phyloP scores from a whole-genome alignment of 1,140 invertebrate genomes.

The Dryas iulia region DNA sequence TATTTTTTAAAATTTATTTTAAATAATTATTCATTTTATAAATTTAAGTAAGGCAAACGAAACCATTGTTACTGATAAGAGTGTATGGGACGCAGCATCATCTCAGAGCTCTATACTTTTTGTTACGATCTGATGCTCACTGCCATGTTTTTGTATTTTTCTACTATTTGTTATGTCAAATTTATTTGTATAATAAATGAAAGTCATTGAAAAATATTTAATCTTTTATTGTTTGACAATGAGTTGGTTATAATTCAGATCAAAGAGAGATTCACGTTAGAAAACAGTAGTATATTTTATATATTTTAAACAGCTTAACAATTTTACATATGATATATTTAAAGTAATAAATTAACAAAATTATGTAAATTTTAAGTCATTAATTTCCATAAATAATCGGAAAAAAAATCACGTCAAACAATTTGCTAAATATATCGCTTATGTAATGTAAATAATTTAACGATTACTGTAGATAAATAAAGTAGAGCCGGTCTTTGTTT shows the following conservation, averaged over 20 bases:
- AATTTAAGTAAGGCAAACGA: not conserved
- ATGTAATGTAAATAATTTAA: constrained; percentile 24
- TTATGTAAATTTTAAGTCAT: constrained; percentile 1
- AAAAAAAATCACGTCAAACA: constrained; percentile 5
- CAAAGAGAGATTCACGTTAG: too few relatives aligned
- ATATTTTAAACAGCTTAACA: too few relatives aligned
- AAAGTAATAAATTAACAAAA: not conserved
- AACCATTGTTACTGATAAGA: not conserved
- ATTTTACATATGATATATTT: too few relatives aligned
- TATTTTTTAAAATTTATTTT: constrained; percentile 5
- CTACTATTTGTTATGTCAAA: constrained; percentile 55
- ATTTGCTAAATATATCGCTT: constrained; percentile 25
- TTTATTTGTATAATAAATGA: constrained; percentile 32
- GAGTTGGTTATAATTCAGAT: too few relatives aligned
- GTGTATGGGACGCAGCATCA: constrained; percentile 27
- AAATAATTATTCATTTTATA: constrained; percentile 20
- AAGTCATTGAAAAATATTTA: constrained; percentile 18
- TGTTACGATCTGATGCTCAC: constrained; percentile 48
- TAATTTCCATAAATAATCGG: constrained; percentile 7
- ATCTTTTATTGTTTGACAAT: not conserved
- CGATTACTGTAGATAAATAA: constrained; percentile 23
- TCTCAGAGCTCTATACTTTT: constrained; percentile 27
- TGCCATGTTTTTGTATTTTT: constrained; percentile 69
- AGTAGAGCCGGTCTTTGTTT: constrained; percentile 22
- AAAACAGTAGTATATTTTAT: not conserved